Evolutionary conservation across 2,113 vertebrate species (phyloP), one percentile per base, ranked within the genome.

Genomic region (Gavialis gangeticus): DNA sequence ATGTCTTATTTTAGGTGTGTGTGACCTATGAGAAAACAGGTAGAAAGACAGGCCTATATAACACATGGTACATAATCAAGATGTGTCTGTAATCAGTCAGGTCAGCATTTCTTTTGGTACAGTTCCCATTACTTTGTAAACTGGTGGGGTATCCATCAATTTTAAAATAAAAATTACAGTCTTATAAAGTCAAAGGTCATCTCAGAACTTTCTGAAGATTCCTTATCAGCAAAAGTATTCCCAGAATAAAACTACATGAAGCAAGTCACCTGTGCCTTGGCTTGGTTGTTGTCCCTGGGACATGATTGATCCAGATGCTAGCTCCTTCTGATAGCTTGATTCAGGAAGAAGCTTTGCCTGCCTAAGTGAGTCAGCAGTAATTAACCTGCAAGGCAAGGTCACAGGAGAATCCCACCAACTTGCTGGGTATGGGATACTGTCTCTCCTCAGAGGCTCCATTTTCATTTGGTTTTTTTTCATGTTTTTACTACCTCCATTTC

Each of bases 11-110:
- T 46, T 7, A 34, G 34, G 34, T 34, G 34, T 34, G 27, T 34
- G 56, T 0, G 0, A 88, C 37, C 27, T 55, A 60, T 71, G 81
- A 12, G 28, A 60, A n/a, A 86, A 79, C 57, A 66, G 30, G 6
- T 34, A 14, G 63, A 46, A 0, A 0, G 21, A 60, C 16, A 64
- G 37, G 54, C 84, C 57, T 12, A 46, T 77, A 62, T 46, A 5
- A 55, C 78, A 37, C 27, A 5, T 16, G 62, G 16, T 60, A 46
- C 22, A 13, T 27, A 60, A 30, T 64, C n/a, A 55, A 55, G 58
- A 25, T 76, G 2, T 37, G 21, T 75, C 34, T 87, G 21, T 6
- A 55, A 30, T 62, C 5, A 37, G 27, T 85, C 56, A 30, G 22
- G 6, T 30, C 34, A 63, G 28, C 21, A 37, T 80, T 96, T 88